Evolutionary conservation across 2,888 invertebrate genomes (phyloP).

Genomic region (Polydrusus pterygomalis): DNA sequence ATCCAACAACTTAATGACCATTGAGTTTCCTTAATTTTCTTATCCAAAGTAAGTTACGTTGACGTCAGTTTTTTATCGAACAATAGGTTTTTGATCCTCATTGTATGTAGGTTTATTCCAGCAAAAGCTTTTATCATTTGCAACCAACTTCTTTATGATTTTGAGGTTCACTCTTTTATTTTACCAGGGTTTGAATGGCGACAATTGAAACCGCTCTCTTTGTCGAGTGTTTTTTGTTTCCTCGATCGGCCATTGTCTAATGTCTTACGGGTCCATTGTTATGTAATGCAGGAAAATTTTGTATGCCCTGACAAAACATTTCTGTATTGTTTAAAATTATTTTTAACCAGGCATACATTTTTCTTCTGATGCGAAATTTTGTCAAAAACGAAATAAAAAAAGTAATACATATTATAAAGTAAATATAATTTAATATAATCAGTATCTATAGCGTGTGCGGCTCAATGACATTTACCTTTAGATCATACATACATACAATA

Average conservation of each 20-base stretch:
- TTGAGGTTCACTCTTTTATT: slow-evolving; percentile 68
- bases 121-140: slow-evolving; percentile 69
- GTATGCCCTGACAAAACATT: slow-evolving; percentile 59
- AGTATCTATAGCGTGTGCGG: no score
- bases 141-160: slow-evolving; percentile 68
- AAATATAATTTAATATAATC: slow-evolving; percentile 8
- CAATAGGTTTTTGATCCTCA: slow-evolving; percentile 69
- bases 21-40: slow-evolving; percentile 19
- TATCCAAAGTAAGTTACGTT: slow-evolving; percentile 41
- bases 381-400: slow-evolving; percentile 1
- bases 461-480: no score
- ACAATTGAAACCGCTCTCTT: slow-evolving; percentile 70
- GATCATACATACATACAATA: no score
- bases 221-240: slow-evolving; percentile 70
- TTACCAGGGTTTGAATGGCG: slow-evolving; percentile 69
- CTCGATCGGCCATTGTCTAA: slow-evolving; percentile 70
- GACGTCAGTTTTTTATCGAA: slow-evolving; percentile 50
- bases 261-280: slow-evolving; percentile 69
- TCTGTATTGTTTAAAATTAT: slow-evolving; percentile 59
- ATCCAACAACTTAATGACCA: background rate
- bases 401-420: background rate
- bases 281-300: slow-evolving; percentile 68
- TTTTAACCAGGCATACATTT: slow-evolving; percentile 19
- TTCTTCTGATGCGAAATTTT: background rate
- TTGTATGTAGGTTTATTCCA: slow-evolving; percentile 66